These are phyloP conservation scores for Caenorhabditis zanzibari DNA, from an alignment of 2,888 invertebrate genomes.

Conservation along the genomic window DNA sequence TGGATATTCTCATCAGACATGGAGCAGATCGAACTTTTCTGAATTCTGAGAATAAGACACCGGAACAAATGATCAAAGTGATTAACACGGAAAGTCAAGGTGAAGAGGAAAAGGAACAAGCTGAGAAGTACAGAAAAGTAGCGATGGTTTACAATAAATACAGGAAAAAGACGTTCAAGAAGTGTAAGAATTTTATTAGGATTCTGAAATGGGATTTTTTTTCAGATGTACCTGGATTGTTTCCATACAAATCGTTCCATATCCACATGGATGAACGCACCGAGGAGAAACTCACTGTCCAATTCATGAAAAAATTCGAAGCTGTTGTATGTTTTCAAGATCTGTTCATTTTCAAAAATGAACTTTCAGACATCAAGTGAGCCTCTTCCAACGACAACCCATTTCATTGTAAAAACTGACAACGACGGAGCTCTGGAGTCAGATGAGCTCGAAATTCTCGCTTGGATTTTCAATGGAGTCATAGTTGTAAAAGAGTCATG, in stretches of 20 bases:
- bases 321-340: constrained; percentile 22
- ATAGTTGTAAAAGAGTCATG: constrained; percentile 32
- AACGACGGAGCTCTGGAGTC: constrained; percentile 14
- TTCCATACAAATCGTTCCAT: constrained; percentile 15
- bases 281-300: not conserved
- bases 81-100: not conserved
- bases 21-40: constrained; percentile 35
- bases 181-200: not conserved
- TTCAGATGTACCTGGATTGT: constrained; percentile 24
- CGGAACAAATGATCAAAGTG: constrained; percentile 21
- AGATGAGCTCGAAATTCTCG: not conserved
- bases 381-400: constrained; percentile 7
- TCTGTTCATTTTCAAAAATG: not conserved
- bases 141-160: constrained; percentile 8
- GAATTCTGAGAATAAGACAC: constrained; percentile 9
- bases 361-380: constrained; percentile 22
- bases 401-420: constrained; percentile 15
- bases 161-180: not conserved
- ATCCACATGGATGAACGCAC: constrained; percentile 10
- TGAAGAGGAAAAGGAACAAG: not conserved
- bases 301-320: constrained; percentile 18
- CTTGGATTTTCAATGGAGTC: constrained; percentile 21
- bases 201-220: not conserved
- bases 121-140: not conserved
- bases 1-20: constrained; percentile 25